Base-by-base conservation (phyloP, 2,888 invertebrate species). In the Synanthedon vespiformis region DNA sequence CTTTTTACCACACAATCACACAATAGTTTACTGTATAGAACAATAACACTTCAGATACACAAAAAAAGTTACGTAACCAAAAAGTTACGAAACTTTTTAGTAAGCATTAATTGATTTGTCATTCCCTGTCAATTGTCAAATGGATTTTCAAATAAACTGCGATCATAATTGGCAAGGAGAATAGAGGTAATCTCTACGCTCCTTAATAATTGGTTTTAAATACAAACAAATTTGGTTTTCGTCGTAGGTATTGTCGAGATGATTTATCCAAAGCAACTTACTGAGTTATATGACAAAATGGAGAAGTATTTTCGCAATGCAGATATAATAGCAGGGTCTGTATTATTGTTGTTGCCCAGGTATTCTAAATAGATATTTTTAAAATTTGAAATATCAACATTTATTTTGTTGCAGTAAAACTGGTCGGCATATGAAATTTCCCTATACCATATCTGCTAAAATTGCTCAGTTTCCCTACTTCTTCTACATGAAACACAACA, bases 391-490 rank as follows among this genome's bases (percentile, higher is more conserved):
- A 41, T 41, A n/a, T 41, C 6, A 41, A 4, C 6, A 44, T 44
- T 44, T 13, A 12, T 44, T 44, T 44, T 16, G 48, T 77, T 77
- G 52, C 72, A 86, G 86, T 34, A 82, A 83, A 63, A 81, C 86
- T 52, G 89, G 90, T 53, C 89, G 93, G 54, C 92, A 92, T 51
- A 95, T 96, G 96, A 95, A 92, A 74, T 96, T 84, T 74, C 96
- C 96, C 0, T 96, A 96, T 75, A 95, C 96, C 0, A 72, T 92
- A 34, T 80, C 92, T 1, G 94, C 95, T 0, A 95, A 95, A 82
- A 63, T 95, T 4, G 92, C 90, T 6, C 94, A 94, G 68, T 96
- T 96, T 68, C 96, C 96, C n/a, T 87, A 88, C 57, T 92, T 91
- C 69, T 88, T 80, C 68, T 92, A 95, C 68, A 77, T 90, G 61